Evolutionary conservation across 2,113 vertebrate species (phyloP).

Genomic region (Phasianus colchicus): DNA sequence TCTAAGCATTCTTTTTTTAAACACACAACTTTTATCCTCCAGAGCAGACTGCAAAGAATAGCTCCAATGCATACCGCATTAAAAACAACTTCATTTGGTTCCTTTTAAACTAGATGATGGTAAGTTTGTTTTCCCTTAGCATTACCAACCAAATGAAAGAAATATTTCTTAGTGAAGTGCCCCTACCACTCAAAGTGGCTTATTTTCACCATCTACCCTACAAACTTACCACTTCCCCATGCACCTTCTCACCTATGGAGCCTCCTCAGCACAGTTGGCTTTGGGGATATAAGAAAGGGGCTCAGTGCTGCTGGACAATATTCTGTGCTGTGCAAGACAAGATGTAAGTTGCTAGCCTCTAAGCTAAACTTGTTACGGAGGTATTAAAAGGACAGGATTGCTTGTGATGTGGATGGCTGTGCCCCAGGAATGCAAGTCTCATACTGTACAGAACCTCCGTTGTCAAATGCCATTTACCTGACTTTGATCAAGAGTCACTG

Average conservation of each 20-base stretch:
- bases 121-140: neutral
- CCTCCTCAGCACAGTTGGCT: neutral
- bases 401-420: neutral
- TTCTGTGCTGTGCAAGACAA: neutral
- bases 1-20: neutral
- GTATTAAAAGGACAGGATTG: neutral
- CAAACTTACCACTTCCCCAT: neutral
- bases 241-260: neutral
- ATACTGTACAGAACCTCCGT: neutral
- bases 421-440: constrained; percentile 4
- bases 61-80: neutral
- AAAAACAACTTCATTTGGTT: neutral
- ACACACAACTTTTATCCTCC: neutral
- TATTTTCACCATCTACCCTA: neutral
- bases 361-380: neutral
- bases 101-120: neutral
- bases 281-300: neutral
- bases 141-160: neutral
- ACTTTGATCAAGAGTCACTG: neutral
- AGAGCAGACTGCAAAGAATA: neutral
- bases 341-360: neutral
- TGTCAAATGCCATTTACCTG: neutral
- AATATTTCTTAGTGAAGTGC: neutral
- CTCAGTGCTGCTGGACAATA: neutral
- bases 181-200: neutral